These are phyloP conservation scores for Drosophila neotestacea DNA, from an alignment of 2,888 invertebrate genomes.

Conservation along the genomic window DNA sequence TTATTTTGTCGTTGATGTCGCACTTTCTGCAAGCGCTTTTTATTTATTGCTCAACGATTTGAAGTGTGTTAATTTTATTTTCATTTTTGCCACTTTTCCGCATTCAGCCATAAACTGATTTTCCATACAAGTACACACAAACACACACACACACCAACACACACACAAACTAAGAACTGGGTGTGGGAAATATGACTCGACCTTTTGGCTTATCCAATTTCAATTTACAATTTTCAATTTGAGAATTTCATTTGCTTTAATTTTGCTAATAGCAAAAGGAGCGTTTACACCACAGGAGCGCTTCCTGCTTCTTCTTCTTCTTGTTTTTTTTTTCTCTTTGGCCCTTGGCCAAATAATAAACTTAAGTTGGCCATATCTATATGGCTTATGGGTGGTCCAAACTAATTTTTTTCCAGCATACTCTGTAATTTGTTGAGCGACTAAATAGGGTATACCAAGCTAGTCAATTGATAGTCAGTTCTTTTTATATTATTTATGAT, in stretches of 20 bases:
- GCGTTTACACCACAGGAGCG: slow-evolving; percentile 10
- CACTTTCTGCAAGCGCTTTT: slow-evolving; percentile 68
- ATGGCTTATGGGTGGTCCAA: slow-evolving; percentile 23
- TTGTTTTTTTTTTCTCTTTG: not conserved
- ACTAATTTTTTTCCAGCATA: slow-evolving; percentile 2
- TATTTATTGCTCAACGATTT: slow-evolving; percentile 53
- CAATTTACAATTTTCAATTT: slow-evolving; percentile 26
- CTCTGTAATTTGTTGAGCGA: not conserved
- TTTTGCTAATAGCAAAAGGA: slow-evolving; percentile 33
- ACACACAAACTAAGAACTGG: not conserved
- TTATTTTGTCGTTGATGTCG: slow-evolving; percentile 79
- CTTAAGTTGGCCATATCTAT: not conserved
- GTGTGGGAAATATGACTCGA: slow-evolving; percentile 3
- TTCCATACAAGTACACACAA: slow-evolving; percentile 16
- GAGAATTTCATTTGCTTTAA: slow-evolving; percentile 16
- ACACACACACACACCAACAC: not conserved
- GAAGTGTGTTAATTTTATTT: slow-evolving; percentile 75
- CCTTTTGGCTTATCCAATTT: slow-evolving; percentile 33
- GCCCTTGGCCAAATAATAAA: slow-evolving; percentile 8
- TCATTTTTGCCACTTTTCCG: slow-evolving; percentile 42
- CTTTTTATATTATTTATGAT: too few species aligned
- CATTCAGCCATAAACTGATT: slow-evolving; percentile 30
- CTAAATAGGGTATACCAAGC: not conserved
- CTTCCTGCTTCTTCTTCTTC: slow-evolving; percentile 4
- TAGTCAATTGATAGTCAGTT: too few species aligned